Evolutionary conservation across 2,113 vertebrate species (phyloP), one percentile per base, ranked within the genome.

Genomic region (Dermatemys mawii): DNA sequence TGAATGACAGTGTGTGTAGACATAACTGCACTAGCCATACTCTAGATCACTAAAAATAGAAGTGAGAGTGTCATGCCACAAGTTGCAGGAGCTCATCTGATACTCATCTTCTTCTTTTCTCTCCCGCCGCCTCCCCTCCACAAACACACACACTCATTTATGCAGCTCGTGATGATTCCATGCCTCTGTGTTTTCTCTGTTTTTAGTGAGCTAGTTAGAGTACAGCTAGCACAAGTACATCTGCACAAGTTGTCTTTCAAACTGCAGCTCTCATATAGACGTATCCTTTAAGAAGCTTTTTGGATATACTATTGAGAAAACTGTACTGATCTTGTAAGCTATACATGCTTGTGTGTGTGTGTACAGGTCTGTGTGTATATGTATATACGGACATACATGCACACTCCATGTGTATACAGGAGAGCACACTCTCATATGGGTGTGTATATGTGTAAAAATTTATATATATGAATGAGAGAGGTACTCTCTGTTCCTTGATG

Each of bases 391-490:
- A 17, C 5, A 84, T 11, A 41, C 38, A 6, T 63, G 32, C 11
- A 38, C 67, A 41, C n/a, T 41, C 60, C 60, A 67, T n/a, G 60
- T 63, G 19, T 70, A 70, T 22, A n/a, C n/a, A 21, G 35, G 8
- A 70, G 63, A 70, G 9, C 1, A 7, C 16, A 22, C 35, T 8
- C 35, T 60, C n/a, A 70, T 38, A 21, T 19, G 67, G 17, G 17
- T 21, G 67, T n/a, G 35, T 21, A n/a, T 16, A 67, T 35, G 63
- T 35, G 17, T 32, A 4, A 17, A 21, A 70, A 19, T 19, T 67
- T 67, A 2, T n/a, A 67, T 57, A 81, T 88, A n/a, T 78, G 44
- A 26, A 19, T 89, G 86, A 96, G 92, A n/a, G 27, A 91, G 80
- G 38, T 35, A 70, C 38, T 46, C 83, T 38, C 38, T 38, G 17